Conservation (phyloP, 2,888 invertebrate genomes). For the Torymus auratus region DNA sequence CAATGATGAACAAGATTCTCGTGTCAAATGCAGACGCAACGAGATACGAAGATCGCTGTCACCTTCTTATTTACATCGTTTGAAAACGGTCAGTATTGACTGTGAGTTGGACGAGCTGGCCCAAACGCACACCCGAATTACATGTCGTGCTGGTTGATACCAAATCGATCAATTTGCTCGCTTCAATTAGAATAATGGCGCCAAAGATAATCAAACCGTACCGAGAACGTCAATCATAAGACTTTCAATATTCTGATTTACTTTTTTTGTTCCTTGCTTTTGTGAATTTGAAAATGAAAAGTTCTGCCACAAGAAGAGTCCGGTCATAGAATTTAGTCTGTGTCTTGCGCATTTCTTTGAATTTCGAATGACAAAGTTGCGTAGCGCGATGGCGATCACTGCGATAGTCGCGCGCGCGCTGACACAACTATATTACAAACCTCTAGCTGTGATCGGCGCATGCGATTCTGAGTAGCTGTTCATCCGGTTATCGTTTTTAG, state of each 20-base stretch:
- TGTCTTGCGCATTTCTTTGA: conserved; percentile 46
- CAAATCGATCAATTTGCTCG: conserved; percentile 57
- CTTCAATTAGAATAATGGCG: conserved; percentile 51
- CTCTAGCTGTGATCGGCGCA: conserved; percentile 58
- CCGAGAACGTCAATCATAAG: conserved; percentile 44
- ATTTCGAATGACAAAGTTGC: conserved; percentile 52
- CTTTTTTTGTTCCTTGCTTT: conserved; percentile 4
- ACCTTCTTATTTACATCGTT: conserved; percentile 60
- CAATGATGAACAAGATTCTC: conserved; percentile 56
- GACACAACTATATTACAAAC: conserved; percentile 47
- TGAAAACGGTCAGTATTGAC: conserved; percentile 62
- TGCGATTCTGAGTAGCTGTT: conserved; percentile 59
- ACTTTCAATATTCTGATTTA: conserved; percentile 34
- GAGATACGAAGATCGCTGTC: conserved; percentile 60
- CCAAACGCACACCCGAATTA: conserved; percentile 65
- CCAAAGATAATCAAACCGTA: conserved; percentile 55
- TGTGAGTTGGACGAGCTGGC: conserved; percentile 70
- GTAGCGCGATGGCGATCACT: conserved; percentile 11
- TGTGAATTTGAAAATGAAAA: conserved; percentile 29
- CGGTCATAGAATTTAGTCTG: conserved; percentile 59
- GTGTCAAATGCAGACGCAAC: conserved; percentile 59
- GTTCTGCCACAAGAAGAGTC: conserved; percentile 58
- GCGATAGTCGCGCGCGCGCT: neutral
- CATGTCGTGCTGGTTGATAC: conserved; percentile 53
- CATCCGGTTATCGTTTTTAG: conserved; percentile 55